phyloP scores from a whole-genome alignment of 2,797 vertebrate species.

The Zalophus californianus region DNA sequence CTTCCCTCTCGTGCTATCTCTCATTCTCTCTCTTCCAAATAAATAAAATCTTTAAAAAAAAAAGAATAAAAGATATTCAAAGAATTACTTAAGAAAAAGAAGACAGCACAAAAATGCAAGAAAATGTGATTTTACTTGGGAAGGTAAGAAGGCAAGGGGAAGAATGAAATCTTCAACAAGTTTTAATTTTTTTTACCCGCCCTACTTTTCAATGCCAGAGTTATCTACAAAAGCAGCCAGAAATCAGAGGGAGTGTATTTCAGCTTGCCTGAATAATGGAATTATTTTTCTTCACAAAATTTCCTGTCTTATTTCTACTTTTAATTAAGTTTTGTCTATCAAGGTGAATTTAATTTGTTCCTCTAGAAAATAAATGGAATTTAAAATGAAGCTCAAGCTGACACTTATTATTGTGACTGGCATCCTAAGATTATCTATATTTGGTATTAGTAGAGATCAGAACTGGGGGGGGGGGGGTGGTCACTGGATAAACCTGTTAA shows the following conservation, averaged over 20 bases:
- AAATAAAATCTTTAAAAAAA: no score
- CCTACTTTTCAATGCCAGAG: constrained; percentile 16
- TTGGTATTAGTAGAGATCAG: background rate
- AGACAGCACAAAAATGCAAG: constrained; percentile 3
- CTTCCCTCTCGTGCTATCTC: no score
- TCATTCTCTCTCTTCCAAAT: no score
- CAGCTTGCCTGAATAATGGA: constrained; percentile 14
- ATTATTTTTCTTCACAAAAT: constrained; percentile 51
- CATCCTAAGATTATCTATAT: background rate
- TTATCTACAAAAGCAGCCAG: constrained; percentile 49
- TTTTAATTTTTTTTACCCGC: constrained; percentile 27
- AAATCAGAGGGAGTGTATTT: constrained; percentile 48
- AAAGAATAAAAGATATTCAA: constrained; percentile 24
- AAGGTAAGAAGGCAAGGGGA: background rate
- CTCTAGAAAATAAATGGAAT: constrained; percentile 16
- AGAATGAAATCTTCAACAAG: background rate
- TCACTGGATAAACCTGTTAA: constrained; percentile 8
- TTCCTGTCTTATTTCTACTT: constrained; percentile 58
- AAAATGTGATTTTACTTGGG: constrained; percentile 19
- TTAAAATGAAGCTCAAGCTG: constrained; percentile 40
- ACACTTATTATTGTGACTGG: background rate
- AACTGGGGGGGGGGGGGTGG: background rate
- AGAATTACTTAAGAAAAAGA: constrained; percentile 43
- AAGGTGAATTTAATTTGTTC: constrained; percentile 40
- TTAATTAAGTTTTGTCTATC: constrained; percentile 31